Conservation (phyloP, 2,888 invertebrate species). For the Drosophila kanekoi region DNA sequence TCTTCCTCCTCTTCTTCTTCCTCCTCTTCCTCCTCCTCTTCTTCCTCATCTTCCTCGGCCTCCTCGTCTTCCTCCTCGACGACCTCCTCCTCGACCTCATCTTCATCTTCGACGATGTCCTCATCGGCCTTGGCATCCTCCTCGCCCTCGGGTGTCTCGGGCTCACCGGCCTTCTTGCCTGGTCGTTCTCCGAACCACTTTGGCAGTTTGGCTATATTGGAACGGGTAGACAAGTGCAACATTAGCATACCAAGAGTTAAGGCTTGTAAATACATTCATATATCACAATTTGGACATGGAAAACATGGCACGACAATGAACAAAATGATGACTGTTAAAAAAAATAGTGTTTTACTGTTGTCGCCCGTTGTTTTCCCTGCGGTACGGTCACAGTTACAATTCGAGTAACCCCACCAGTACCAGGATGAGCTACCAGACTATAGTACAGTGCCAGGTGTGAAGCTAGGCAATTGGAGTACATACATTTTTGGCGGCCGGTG, state of each 20-base stretch:
- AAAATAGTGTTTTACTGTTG: conserved; percentile 40
- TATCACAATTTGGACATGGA: conserved; percentile 25
- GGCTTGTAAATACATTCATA: not conserved
- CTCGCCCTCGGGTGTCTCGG: conserved; percentile 96
- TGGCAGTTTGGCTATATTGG: conserved; percentile 92
- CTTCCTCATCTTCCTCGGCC: conserved; percentile 87
- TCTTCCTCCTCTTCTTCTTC: conserved; percentile 85
- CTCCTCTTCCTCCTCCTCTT: conserved; percentile 86
- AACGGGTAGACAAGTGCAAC: not conserved
- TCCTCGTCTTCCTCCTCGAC: conserved; percentile 91
- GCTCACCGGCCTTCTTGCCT: conserved; percentile 95
- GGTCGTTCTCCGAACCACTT: conserved; percentile 98
- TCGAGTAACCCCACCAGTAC: conserved; percentile 34
- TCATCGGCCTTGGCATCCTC: conserved; percentile 92
- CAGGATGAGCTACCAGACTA: conserved; percentile 1
- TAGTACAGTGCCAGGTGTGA: conserved; percentile 79
- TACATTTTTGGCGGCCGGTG: conserved; percentile 95
- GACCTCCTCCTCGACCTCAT: conserved; percentile 91
- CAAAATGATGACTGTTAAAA: conserved; percentile 38
- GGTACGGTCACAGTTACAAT: conserved; percentile 17
- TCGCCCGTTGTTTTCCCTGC: conserved; percentile 15
- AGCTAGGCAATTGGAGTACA: conserved; percentile 84
- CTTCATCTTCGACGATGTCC: conserved; percentile 90
- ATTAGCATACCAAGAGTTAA: conserved; percentile 7
- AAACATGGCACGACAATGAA: conserved; percentile 68